Conservation (phyloP, 2,888 invertebrate genomes). For the Eupithecia subfuscata region DNA sequence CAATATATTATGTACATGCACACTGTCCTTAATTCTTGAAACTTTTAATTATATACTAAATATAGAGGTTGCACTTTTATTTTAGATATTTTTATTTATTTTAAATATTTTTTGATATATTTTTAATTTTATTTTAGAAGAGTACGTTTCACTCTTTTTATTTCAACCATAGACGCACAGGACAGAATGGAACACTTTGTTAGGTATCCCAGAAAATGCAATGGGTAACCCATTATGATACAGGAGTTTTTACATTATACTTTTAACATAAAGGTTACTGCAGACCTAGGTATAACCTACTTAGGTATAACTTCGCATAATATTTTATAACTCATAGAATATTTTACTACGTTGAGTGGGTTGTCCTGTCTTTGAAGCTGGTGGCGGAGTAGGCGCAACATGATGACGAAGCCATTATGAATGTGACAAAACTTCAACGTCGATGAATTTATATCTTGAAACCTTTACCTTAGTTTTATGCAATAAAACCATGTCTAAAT, state of each 20-base stretch:
- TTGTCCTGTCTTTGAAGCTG: constrained; percentile 6
- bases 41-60: neutral
- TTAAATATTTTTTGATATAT: neutral
- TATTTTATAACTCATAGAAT: constrained; percentile 7
- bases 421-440: constrained; percentile 9
- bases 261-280: neutral
- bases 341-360: constrained; percentile 14
- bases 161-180: neutral
- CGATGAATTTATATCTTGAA: constrained; percentile 6
- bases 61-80: neutral
- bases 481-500: neutral
- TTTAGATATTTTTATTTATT: too few species aligned
- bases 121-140: too few species aligned
- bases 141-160: neutral
- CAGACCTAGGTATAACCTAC: neutral
- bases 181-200: neutral
- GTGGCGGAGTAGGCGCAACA: constrained; percentile 8
- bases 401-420: constrained; percentile 8
- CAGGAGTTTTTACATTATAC: neutral
- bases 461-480: neutral
- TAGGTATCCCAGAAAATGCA: neutral
- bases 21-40: neutral
- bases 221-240: neutral
- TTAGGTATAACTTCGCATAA: constrained; percentile 3
- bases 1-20: neutral